Evolutionary conservation across 1,140 invertebrate species (phyloP), one percentile per base, ranked within the genome.

Genomic region (Hirudo medicinalis): DNA sequence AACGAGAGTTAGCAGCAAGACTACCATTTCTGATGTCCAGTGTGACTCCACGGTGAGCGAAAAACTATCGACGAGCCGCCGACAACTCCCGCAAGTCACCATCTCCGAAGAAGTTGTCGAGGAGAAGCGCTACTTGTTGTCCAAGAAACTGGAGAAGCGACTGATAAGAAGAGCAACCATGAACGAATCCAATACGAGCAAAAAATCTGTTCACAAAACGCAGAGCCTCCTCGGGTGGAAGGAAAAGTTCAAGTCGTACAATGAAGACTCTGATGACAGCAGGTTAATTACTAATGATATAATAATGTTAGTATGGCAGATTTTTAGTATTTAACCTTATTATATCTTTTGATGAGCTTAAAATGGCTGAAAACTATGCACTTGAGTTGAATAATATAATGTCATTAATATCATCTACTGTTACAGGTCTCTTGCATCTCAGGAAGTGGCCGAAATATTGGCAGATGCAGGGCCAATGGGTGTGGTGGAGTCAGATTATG

Each of bases 381-480:
- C 13, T 49, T 49, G 0, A 49, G 15, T 0, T 49, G 11, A 8
- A 49, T 49, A 49, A 49, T 9, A 49, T 49, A 9, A 49, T 49
- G 3, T 49, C 15, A 49, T 13, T 49, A 11, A 49, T 15, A 49
- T 32, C 29, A 9, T 1, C 19, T 19, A 25, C 2, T 22, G 2
- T 63, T 63, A 25, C 13, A 63, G 29, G 20, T 63, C 57, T 22
- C 22, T 63, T 22, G 29, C 57, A 32, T 63, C 57, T 25, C 22
- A 63, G 57, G 57, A 63, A 63, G 57, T 63, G 6, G 57, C 57
- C 22, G 29, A 63, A 22, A 63, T 63, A 25, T 63, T 63, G 57
- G 57, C 57, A 32, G 57, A 63, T 22, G 57, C 57, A 25, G 57
- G 57, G 11, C 57, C 57, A 6, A 63, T 63, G 57, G 57, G 57